A percentile compares a stretch with the other conserved stretches of the same genome.
Evolutionary conservation across 2,113 vertebrate genomes (phyloP).

Genomic region (Sarotherodon lohbergeri): DNA sequence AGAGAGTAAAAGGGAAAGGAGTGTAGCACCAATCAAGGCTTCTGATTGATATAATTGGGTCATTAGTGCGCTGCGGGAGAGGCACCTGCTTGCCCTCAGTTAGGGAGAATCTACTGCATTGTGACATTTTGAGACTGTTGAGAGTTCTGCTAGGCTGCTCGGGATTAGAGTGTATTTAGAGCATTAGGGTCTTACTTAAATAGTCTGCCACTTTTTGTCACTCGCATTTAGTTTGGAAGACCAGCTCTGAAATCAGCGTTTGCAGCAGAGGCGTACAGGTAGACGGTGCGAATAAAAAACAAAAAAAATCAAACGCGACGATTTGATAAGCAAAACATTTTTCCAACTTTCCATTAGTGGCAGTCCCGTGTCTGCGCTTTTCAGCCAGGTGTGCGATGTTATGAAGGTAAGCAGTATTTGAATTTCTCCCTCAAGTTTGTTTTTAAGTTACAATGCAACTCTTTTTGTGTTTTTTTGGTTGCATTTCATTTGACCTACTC

Average conservation of each 20-base stretch:
- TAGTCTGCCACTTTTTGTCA: constrained; percentile 26
- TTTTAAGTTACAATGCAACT: not conserved
- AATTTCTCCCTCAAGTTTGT: not conserved
- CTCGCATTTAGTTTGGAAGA: not conserved
- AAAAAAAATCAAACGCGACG: not conserved
- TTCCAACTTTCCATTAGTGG: not conserved
- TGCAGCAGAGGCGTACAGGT: not conserved
- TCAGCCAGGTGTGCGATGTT: not conserved
- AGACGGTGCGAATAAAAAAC: rapidly evolving
- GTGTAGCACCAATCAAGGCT: constrained; percentile 68
- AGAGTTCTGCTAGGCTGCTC: constrained; percentile 54
- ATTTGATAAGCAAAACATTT: not conserved
- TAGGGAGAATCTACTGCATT: constrained; percentile 63
- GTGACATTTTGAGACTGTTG: constrained; percentile 63
- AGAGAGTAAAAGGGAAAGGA: constrained; percentile 39
- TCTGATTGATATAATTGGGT: constrained; percentile 79
- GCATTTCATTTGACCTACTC: not conserved
- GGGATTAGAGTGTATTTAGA: constrained; percentile 58
- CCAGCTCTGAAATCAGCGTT: not conserved
- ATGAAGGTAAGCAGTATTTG: not conserved
- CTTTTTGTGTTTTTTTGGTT: not conserved
- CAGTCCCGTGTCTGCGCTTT: not conserved
- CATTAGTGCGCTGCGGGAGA: constrained; percentile 72
- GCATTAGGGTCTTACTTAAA: constrained; percentile 53
- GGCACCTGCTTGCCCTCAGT: constrained; percentile 70